These are phyloP conservation scores for Callipepla californica DNA, from an alignment of 2,113 vertebrate species.

Conservation along the genomic window DNA sequence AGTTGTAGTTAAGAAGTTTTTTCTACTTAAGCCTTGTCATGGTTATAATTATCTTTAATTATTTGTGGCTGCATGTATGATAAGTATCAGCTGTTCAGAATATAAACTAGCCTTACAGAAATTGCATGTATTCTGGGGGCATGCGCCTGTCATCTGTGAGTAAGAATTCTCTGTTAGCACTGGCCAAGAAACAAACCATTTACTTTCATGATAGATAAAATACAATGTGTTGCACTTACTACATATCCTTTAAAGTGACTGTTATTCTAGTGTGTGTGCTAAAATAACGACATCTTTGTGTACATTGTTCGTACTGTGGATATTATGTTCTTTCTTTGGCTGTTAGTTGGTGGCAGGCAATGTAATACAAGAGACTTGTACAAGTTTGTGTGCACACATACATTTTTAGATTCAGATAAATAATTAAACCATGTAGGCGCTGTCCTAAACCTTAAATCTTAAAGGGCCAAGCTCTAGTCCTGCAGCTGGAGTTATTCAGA, in stretches of 20 bases:
- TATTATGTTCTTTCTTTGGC: not conserved
- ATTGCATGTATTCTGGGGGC: not conserved
- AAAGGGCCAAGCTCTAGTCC: not conserved
- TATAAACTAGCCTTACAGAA: not conserved
- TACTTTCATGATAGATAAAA: not conserved
- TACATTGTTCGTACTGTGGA: not conserved
- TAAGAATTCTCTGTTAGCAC: not conserved
- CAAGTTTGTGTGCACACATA: not conserved
- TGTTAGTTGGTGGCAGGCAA: not conserved
- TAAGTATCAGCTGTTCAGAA: not conserved
- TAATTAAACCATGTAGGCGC: not conserved
- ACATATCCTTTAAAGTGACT: not conserved
- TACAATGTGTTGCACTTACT: not conserved
- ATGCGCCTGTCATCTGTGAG: not conserved
- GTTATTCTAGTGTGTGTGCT: not conserved
- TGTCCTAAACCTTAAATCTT: not conserved
- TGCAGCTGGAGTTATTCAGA: not conserved
- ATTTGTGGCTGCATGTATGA: slow-evolving; percentile 38
- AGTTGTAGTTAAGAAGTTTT: not conserved
- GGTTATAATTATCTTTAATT: not conserved
- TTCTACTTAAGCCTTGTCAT: not conserved
- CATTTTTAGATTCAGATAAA: not conserved
- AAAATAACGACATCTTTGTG: slow-evolving; percentile 7
- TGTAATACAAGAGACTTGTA: not conserved
- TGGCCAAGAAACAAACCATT: slow-evolving; percentile 3